Conservation (phyloP, 2,797 vertebrate species). For the Sebastes goodei region DNA sequence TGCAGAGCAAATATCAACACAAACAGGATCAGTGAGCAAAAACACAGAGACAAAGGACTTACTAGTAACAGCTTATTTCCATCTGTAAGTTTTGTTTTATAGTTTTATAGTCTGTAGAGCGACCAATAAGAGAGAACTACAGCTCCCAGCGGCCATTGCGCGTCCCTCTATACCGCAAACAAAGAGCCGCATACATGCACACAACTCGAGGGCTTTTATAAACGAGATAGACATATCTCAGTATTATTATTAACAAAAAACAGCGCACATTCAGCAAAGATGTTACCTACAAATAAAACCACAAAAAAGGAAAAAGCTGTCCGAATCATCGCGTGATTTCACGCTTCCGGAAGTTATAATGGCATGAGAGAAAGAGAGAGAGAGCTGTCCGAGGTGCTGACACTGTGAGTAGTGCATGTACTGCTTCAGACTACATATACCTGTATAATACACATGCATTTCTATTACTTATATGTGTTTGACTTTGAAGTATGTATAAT, state of each 20-base stretch:
- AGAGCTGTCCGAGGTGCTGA: slow-evolving; percentile 80
- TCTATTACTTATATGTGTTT: neutral
- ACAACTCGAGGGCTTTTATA: neutral
- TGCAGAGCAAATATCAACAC: neutral
- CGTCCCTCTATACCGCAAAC: neutral
- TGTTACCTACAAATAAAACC: neutral
- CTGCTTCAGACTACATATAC: neutral
- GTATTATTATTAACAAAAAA: neutral
- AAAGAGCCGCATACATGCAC: neutral
- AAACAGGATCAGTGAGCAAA: neutral
- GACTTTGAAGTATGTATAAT: neutral
- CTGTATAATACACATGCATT: neutral
- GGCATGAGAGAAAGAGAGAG: slow-evolving; percentile 32
- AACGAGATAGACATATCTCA: accelerated
- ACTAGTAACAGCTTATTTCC: neutral
- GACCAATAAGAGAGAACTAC: slow-evolving; percentile 28
- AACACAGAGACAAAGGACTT: neutral
- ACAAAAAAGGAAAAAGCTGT: too few species aligned
- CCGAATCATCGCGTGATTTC: slow-evolving; percentile 56
- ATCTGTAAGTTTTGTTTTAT: neutral
- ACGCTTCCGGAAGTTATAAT: slow-evolving; percentile 56
- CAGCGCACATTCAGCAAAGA: neutral
- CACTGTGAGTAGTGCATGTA: slow-evolving; percentile 39
- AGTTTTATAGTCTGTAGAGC: neutral
- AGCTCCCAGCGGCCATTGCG: slow-evolving; percentile 49